phyloP scores from a whole-genome alignment of 2,113 vertebrate genomes.

The Hymenochirus boettgeri region DNA sequence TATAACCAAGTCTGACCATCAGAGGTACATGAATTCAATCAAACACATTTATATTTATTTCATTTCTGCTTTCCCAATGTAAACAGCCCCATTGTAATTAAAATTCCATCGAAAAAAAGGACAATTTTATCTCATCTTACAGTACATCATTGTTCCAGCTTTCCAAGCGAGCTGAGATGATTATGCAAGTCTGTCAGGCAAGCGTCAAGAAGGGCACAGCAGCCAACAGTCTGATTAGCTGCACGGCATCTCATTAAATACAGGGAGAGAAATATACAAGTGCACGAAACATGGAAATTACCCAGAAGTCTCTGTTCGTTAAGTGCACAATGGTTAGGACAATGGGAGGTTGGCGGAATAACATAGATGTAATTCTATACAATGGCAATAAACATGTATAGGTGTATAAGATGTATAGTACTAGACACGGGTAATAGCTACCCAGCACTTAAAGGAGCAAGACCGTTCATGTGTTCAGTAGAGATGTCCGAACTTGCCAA shows the following conservation, averaged over 20 bases:
- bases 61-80: too few relatives aligned
- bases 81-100: too few relatives aligned
- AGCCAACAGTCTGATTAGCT: background rate
- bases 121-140: conserved; percentile 11
- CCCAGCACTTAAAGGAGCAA: too few relatives aligned
- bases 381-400: background rate
- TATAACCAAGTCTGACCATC: too few relatives aligned
- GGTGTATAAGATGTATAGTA: background rate
- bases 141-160: conserved; percentile 12
- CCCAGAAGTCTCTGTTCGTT: too few relatives aligned
- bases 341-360: too few relatives aligned
- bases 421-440: background rate
- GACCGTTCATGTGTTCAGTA: too few relatives aligned
- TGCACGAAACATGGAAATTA: background rate
- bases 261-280: background rate
- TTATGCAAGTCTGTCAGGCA: background rate
- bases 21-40: too few relatives aligned
- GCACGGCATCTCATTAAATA: background rate
- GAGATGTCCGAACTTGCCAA: too few relatives aligned
- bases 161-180: background rate
- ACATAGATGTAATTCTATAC: background rate
- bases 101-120: conserved; percentile 14
- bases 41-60: too few relatives aligned
- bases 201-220: background rate
- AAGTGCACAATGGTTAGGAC: background rate